phyloP scores from a whole-genome alignment of 2,113 vertebrate species.

The Burhinus bistriatus region DNA sequence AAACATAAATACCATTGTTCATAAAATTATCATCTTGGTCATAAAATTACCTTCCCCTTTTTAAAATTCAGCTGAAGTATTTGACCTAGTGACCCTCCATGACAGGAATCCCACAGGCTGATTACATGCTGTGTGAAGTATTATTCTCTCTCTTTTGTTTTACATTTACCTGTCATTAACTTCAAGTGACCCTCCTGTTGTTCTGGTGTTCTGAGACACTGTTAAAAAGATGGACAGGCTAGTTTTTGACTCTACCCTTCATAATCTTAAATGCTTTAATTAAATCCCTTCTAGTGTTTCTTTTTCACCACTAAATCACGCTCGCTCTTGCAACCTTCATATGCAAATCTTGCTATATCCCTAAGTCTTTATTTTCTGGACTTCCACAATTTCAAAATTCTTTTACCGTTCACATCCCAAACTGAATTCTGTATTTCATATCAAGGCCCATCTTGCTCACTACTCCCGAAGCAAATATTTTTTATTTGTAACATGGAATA shows the following conservation, averaged over 20 bases:
- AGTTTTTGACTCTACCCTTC: constrained; percentile 27
- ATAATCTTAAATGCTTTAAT: constrained; percentile 48
- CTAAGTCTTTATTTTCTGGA: not conserved
- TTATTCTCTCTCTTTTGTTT: constrained; percentile 60
- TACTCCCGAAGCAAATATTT: not conserved
- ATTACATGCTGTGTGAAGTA: constrained; percentile 61
- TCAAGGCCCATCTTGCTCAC: not conserved
- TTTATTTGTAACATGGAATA: not conserved
- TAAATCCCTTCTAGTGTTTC: constrained; percentile 17
- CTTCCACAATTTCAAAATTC: not conserved
- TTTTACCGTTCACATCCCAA: not conserved
- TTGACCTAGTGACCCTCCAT: constrained; percentile 45
- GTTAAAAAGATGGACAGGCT: constrained; percentile 41
- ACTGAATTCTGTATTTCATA: not conserved
- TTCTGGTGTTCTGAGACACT: constrained; percentile 31
- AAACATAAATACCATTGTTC: constrained; percentile 61
- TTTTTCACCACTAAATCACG: not conserved
- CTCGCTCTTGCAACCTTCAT: not conserved
- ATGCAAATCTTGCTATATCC: not conserved
- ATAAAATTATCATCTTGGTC: constrained; percentile 46
- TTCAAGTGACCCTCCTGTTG: constrained; percentile 57
- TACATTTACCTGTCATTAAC: constrained; percentile 67
- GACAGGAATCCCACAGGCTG: constrained; percentile 56
- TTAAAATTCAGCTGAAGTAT: constrained; percentile 56
- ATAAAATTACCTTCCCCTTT: constrained; percentile 38